phyloP scores from a whole-genome alignment of 2,888 invertebrate genomes.

The Cosmopolites sordidus region DNA sequence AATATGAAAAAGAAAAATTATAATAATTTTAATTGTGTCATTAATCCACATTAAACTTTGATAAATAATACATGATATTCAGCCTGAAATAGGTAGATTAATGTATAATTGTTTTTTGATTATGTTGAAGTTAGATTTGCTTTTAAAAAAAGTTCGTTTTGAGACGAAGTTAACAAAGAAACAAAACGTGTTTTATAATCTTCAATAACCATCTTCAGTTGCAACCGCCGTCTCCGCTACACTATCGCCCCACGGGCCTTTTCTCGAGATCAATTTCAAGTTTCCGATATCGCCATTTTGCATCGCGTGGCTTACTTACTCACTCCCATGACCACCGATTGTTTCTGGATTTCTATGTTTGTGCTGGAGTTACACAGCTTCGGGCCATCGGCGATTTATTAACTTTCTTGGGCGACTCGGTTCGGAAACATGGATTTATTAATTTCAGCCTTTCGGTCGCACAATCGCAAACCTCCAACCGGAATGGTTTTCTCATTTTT shows the following conservation, averaged over 20 bases:
- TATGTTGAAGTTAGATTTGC: no score
- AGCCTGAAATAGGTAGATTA: no score
- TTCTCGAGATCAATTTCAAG: constrained; percentile 20
- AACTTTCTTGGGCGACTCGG: constrained; percentile 4
- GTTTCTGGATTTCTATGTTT: constrained; percentile 26
- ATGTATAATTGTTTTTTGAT: no score
- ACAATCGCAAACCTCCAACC: not conserved
- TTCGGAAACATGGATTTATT: constrained; percentile 6
- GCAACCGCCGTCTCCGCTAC: constrained; percentile 2
- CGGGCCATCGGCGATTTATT: constrained; percentile 14
- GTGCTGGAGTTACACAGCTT: constrained; percentile 17
- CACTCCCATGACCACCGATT: constrained; percentile 25
- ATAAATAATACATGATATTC: no score
- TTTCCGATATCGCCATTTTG: constrained; percentile 19
- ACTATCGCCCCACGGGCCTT: constrained; percentile 9
- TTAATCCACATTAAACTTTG: no score
- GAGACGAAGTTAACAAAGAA: not conserved
- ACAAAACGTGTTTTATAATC: not conserved
- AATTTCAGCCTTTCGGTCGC: constrained; percentile 10
- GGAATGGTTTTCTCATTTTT: not conserved
- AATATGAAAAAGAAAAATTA: no score
- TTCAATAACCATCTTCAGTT: not conserved
- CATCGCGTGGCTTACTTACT: constrained; percentile 26
- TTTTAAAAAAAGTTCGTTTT: not conserved
- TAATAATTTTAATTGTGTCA: no score